These are phyloP conservation scores for Sphaeramia orbicularis DNA, from an alignment of 2,797 vertebrate species.

Conservation along the genomic window DNA sequence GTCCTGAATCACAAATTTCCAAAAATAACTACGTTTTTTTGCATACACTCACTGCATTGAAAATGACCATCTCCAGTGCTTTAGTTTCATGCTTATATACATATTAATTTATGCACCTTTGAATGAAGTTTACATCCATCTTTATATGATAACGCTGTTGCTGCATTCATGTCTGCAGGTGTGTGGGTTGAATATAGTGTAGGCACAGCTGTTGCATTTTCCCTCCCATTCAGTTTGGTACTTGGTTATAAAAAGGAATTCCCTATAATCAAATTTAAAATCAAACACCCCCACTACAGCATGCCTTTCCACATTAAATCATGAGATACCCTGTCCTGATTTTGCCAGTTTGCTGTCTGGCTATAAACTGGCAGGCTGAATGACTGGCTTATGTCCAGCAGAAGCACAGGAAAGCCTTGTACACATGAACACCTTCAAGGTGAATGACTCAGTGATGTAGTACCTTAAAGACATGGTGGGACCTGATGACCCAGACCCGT, in stretches of 20 bases:
- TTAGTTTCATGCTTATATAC: too few relatives aligned
- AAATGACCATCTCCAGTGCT: too few relatives aligned
- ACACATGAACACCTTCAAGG: constrained; percentile 65
- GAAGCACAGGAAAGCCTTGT: constrained; percentile 63
- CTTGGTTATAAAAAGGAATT: constrained; percentile 67
- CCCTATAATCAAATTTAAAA: constrained; percentile 60
- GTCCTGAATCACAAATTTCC: too few relatives aligned
- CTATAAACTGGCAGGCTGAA: constrained; percentile 52
- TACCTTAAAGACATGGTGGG: constrained; percentile 36
- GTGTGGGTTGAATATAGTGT: constrained; percentile 43
- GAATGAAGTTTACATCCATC: constrained; percentile 19
- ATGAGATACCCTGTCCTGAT: background rate
- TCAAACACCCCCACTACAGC: constrained; percentile 11
- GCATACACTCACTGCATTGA: too few relatives aligned
- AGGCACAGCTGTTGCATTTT: constrained; percentile 14
- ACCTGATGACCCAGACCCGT: constrained; percentile 51
- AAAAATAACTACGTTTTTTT: too few relatives aligned
- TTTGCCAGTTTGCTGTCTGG: constrained; percentile 31
- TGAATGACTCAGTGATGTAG: constrained; percentile 70
- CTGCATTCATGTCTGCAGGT: constrained; percentile 42
- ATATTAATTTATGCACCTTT: too few relatives aligned
- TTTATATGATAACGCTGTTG: constrained; percentile 15
- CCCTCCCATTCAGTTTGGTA: constrained; percentile 32
- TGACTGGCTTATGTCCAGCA: constrained; percentile 61
- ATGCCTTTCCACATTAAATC: constrained; percentile 19